Conservation (phyloP, 2,797 vertebrate genomes). For the Paramormyrops hopkinsi region DNA sequence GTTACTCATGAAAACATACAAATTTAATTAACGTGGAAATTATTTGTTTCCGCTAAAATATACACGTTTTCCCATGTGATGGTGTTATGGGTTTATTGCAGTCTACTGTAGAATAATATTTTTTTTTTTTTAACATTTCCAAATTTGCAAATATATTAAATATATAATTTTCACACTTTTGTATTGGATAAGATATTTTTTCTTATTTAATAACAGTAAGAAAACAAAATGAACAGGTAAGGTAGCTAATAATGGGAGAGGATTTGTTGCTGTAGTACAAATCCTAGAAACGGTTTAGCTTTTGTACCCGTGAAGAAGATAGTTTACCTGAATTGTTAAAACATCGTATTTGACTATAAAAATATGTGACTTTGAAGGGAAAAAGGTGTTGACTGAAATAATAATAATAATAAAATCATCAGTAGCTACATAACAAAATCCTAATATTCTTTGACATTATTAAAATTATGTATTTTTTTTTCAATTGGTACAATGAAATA, state of each 20-base stretch:
- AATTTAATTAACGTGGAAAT: neutral
- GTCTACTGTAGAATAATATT: neutral
- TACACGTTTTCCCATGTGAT: constrained; percentile 3
- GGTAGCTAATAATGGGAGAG: neutral
- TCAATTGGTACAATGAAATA: neutral
- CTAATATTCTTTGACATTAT: neutral
- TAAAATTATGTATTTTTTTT: neutral
- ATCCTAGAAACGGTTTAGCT: neutral
- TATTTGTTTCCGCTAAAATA: neutral
- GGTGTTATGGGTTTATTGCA: constrained; percentile 4
- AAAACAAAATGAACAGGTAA: neutral
- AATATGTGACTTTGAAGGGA: neutral
- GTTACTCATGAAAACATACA: constrained; percentile 5
- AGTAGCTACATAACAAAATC: neutral
- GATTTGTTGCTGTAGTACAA: neutral
- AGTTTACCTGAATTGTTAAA: neutral
- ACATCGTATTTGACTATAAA: neutral
- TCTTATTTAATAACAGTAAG: constrained; percentile 9
- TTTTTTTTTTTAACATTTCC: constrained; percentile 1
- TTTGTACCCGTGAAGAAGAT: neutral
- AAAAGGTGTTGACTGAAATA: neutral
- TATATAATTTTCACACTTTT: constrained; percentile 12
- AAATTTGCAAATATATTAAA: constrained; percentile 12
- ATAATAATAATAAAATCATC: neutral
- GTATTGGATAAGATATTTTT: constrained; percentile 12